A percentile compares a stretch with the other conserved stretches of the same genome.
phyloP scores from a whole-genome alignment of 2,797 vertebrate species.

The Pangasius larnaudii region DNA sequence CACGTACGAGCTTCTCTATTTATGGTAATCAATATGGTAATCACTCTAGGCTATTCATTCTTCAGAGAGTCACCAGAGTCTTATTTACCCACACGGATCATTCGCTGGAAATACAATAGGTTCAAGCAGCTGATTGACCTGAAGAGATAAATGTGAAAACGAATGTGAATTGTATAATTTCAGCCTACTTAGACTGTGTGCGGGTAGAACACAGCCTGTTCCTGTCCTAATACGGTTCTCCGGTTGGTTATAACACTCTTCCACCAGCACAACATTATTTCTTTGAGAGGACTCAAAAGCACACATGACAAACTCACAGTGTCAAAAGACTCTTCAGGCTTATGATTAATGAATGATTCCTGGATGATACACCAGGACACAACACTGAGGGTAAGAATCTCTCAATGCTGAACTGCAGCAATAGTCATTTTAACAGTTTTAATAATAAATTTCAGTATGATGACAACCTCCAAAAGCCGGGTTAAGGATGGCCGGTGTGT shows the following conservation, averaged over 20 bases:
- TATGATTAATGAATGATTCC: too few relatives aligned
- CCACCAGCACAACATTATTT: not conserved
- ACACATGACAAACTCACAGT: too few relatives aligned
- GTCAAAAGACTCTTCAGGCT: not conserved
- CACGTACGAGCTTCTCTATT: slow-evolving; percentile 39
- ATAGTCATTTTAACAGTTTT: not conserved
- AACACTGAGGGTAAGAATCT: not conserved
- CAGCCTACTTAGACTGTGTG: not conserved
- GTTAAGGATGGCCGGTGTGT: not conserved
- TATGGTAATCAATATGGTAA: slow-evolving; percentile 14
- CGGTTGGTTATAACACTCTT: not conserved
- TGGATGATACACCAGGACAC: not conserved
- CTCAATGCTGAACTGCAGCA: not conserved
- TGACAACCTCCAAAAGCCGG: too few relatives aligned
- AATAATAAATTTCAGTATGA: not conserved
- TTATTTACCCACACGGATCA: not conserved
- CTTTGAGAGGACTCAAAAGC: not conserved
- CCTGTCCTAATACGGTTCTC: not conserved
- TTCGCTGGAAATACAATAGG: slow-evolving; percentile 4
- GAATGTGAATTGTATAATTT: not conserved
- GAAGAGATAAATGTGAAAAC: not conserved
- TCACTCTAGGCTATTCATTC: not conserved
- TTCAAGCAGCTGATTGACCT: not conserved
- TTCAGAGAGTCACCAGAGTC: not conserved
- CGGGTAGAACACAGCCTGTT: not conserved